These are phyloP conservation scores for Heliothis subflexa DNA, from an alignment of 1,140 invertebrate genomes.

Conservation along the genomic window DNA sequence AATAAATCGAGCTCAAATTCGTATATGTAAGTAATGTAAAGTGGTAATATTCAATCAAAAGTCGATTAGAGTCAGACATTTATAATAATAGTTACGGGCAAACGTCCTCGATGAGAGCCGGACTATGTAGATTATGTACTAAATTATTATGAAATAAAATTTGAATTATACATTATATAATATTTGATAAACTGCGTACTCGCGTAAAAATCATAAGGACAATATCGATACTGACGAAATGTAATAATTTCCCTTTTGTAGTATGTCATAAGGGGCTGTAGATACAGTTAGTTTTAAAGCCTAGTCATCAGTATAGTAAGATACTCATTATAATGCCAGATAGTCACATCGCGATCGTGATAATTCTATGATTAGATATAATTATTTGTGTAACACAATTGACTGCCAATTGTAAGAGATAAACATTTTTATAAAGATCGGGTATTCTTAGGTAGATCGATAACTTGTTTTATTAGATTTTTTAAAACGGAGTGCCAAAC, in stretches of 20 bases:
- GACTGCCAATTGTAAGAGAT: conserved; percentile 83
- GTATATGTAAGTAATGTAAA: conserved; percentile 79
- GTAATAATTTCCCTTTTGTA: conserved; percentile 77
- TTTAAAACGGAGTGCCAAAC: conserved; percentile 81
- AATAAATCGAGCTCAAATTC: conserved; percentile 85
- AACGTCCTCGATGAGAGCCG: conserved; percentile 76
- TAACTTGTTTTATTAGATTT: conserved; percentile 81
- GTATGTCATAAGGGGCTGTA: conserved; percentile 76
- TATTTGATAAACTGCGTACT: conserved; percentile 84
- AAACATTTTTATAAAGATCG: conserved; percentile 81
- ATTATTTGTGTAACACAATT: conserved; percentile 77
- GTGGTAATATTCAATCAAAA: conserved; percentile 67
- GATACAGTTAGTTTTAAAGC: conserved; percentile 72
- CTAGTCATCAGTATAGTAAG: conserved; percentile 62
- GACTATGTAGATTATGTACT: conserved; percentile 74
- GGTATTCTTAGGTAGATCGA: conserved; percentile 84
- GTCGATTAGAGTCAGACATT: conserved; percentile 69
- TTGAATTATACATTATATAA: conserved; percentile 77
- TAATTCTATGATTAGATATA: conserved; percentile 78
- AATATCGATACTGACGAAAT: conserved; percentile 84
- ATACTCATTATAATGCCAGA: conserved; percentile 73
- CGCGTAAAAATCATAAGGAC: conserved; percentile 85
- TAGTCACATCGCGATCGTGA: conserved; percentile 77
- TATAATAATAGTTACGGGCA: conserved; percentile 73
- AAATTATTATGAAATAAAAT: conserved; percentile 70